These are phyloP conservation scores for Atta cephalotes DNA, from an alignment of 1,140 invertebrate genomes.

Conservation along the genomic window DNA sequence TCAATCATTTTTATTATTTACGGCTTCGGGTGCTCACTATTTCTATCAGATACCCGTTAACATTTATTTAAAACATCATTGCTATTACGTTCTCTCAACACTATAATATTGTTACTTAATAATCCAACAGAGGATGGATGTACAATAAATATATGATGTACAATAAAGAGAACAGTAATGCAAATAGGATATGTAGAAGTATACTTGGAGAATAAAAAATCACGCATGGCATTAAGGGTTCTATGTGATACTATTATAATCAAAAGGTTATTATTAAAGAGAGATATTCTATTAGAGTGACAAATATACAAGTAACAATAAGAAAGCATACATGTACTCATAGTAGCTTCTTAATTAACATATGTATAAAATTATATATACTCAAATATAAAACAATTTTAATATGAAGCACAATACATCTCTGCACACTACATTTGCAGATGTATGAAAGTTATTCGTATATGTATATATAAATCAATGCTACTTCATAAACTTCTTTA, in stretches of 20 bases:
- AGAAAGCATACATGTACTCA: not conserved
- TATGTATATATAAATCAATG: conserved; percentile 18
- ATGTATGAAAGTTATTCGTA: not conserved
- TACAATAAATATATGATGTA: conserved; percentile 27
- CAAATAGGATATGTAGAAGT: conserved; percentile 22
- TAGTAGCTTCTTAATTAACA: not conserved
- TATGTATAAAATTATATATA: not conserved
- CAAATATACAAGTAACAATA: conserved; percentile 5
- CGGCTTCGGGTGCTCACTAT: conserved; percentile 30
- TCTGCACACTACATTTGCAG: conserved; percentile 39
- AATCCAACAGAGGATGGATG: not conserved
- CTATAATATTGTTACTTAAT: not conserved
- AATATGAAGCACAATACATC: conserved; percentile 25
- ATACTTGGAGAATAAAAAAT: conserved; percentile 14
- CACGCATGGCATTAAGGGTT: conserved; percentile 42
- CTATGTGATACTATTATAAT: conserved; percentile 12
- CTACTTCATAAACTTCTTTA: conserved; percentile 45
- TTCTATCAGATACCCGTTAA: conserved; percentile 84
- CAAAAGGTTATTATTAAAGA: not conserved
- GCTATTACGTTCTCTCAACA: conserved; percentile 38
- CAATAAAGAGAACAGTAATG: not conserved
- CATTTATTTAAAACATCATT: conserved; percentile 47
- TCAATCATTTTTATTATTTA: conserved; percentile 29
- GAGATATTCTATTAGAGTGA: conserved; percentile 7
- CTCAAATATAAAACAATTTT: not conserved